A percentile compares a stretch with the other conserved stretches of the same genome.
These are phyloP conservation scores for Centruroides sculpturatus DNA, from an alignment of 1,140 invertebrate species.

Conservation along the genomic window DNA sequence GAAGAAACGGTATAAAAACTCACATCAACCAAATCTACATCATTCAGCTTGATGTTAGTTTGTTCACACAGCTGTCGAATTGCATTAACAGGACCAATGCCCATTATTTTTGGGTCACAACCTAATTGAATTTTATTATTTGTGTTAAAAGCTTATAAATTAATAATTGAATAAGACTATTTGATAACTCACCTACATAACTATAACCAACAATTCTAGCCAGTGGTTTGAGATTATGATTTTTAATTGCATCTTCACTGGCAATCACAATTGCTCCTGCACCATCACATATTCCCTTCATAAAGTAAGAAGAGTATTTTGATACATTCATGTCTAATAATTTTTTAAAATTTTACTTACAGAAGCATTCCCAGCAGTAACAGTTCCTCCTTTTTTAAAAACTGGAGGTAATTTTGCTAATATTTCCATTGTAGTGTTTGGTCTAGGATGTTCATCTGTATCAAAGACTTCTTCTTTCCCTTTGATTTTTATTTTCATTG, in stretches of 20 bases:
- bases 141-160: neutral
- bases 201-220: slow-evolving; percentile 35
- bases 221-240: slow-evolving; percentile 53
- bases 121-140: slow-evolving; percentile 21
- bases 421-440: slow-evolving; percentile 66
- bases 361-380: slow-evolving; percentile 90
- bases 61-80: slow-evolving; percentile 55
- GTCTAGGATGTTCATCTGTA: slow-evolving; percentile 87
- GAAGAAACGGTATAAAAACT: neutral
- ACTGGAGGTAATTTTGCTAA: slow-evolving; percentile 67
- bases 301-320: no score
- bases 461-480: slow-evolving; percentile 62
- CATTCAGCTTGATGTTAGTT: slow-evolving; percentile 56
- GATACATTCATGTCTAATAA: neutral
- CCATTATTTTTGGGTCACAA: slow-evolving; percentile 55
- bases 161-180: neutral
- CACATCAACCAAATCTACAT: slow-evolving; percentile 89
- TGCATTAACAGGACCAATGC: slow-evolving; percentile 83
- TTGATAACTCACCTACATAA: slow-evolving; percentile 18
- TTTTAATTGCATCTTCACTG: slow-evolving; percentile 66
- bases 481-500: slow-evolving; percentile 69
- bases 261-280: slow-evolving; percentile 69
- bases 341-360: slow-evolving; percentile 37
- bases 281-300: slow-evolving; percentile 86
- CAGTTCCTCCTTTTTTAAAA: slow-evolving; percentile 91